Percentiles rank a stretch among this genome's conserved stretches.
Conservation (phyloP, 2,113 vertebrate genomes). For the Sturnus vulgaris region DNA sequence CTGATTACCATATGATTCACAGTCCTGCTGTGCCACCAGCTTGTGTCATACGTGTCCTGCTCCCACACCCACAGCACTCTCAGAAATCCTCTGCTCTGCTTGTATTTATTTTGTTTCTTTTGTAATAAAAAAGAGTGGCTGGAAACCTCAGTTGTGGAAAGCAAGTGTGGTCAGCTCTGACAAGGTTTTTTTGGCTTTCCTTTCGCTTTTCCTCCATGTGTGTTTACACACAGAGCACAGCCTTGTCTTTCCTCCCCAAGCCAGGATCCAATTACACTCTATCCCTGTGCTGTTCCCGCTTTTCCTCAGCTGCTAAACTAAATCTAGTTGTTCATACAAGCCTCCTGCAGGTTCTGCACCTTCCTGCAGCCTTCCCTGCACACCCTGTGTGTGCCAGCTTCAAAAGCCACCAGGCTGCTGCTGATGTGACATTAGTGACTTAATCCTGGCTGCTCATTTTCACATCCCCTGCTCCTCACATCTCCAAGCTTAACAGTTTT, state of each 20-base stretch:
- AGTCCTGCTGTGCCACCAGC: slow-evolving; percentile 5
- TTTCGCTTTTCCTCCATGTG: neutral
- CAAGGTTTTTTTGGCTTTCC: slow-evolving; percentile 26
- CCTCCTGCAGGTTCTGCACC: neutral
- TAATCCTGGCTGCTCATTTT: neutral
- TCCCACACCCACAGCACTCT: slow-evolving; percentile 55
- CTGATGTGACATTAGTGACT: neutral
- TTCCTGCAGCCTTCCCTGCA: neutral
- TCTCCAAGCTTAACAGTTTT: neutral
- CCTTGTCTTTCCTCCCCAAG: neutral
- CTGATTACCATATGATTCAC: slow-evolving; percentile 17
- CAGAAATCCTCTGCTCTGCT: neutral
- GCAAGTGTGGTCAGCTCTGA: slow-evolving; percentile 12
- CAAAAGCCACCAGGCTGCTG: neutral
- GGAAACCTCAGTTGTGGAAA: slow-evolving; percentile 20
- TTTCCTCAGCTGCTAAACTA: neutral
- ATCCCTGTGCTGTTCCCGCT: neutral
- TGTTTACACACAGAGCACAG: neutral
- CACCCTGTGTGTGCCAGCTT: neutral
- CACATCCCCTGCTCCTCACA: neutral
- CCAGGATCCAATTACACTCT: neutral
- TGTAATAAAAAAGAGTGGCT: slow-evolving; percentile 23
- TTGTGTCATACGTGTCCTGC: slow-evolving; percentile 12
- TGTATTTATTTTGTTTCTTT: slow-evolving; percentile 24
- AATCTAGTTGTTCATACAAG: neutral